phyloP scores from a whole-genome alignment of 2,888 invertebrate species.

The Harpagoxenus sublaevis region DNA sequence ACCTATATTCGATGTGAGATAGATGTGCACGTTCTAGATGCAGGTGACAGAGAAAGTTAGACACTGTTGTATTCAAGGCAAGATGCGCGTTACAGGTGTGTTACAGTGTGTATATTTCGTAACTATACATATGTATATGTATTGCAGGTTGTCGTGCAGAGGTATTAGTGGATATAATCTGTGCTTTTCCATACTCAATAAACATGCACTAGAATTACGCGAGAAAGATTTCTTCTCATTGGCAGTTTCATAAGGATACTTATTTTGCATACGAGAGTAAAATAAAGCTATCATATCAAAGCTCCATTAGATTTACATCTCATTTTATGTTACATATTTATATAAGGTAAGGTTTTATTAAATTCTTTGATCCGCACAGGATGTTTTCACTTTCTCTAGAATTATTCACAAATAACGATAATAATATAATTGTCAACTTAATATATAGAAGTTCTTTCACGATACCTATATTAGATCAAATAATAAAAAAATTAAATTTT shows the following conservation, averaged over 20 bases:
- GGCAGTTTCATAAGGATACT: constrained; percentile 1
- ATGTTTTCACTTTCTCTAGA: too few relatives aligned
- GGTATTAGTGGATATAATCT: constrained; percentile 12
- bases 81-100: constrained; percentile 42
- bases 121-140: not conserved
- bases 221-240: not conserved
- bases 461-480: too few relatives aligned
- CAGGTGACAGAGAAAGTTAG: constrained; percentile 48
- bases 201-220: not conserved
- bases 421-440: too few relatives aligned
- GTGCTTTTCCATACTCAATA: constrained; percentile 4
- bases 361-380: too few relatives aligned
- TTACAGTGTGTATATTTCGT: constrained; percentile 16
- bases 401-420: too few relatives aligned
- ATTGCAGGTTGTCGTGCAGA: constrained; percentile 25
- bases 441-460: too few relatives aligned
- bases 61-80: constrained; percentile 35
- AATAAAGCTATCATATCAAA: not conserved
- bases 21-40: not conserved
- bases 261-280: not conserved
- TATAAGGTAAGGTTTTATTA: too few relatives aligned
- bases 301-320: too few relatives aligned
- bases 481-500: not conserved
- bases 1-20: not conserved
- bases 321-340: too few relatives aligned